Base-by-base conservation (phyloP, 2,888 invertebrate species). In the Lampropteryx suffumata region DNA sequence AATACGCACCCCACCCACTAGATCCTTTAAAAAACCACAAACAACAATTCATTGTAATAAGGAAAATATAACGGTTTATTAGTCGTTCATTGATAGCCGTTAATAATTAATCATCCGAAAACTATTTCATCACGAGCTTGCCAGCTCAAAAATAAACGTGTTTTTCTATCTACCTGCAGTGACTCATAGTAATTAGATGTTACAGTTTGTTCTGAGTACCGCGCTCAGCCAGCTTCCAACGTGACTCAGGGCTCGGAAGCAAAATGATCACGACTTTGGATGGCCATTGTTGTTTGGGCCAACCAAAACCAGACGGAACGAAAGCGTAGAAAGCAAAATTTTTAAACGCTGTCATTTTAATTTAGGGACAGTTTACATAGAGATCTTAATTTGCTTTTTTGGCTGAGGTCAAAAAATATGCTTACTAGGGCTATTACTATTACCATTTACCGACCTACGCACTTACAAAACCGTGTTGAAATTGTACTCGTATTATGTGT, bases 241-340 rank as follows among this genome's bases (percentile, higher is more conserved):
- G 67, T 84, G 84, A 86, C 66, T 84, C 84, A 86, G 67, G 57
- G 65, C 57, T 69, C 68, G 71, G 74, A 74, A 80, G 73, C 75
- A 69, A 78, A 77, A 66, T 68, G 68, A 64, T 64, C 69, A 72
- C 73, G 65, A 69, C 57, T 60, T 51, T 45, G 64, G 50, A 68
- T 59, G 58, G 64, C 82, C 76, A 80, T 43, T 54, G 7, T 71
- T 65, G 52, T 42, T 55, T 65, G 79, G 68, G 41, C 76, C 60
- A n/a, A n/a, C n/a, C n/a, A n/a, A n/a, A n/a, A n/a, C n/a, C n/a
- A n/a, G n/a, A n/a, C n/a, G n/a, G n/a, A n/a, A n/a, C n/a, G n/a
- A n/a, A n/a, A n/a, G n/a, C n/a, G n/a, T n/a, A n/a, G n/a, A n/a
- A n/a, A n/a, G n/a, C n/a, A n/a, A n/a, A n/a, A n/a, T n/a, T n/a